Evolutionary conservation across 2,797 vertebrate genomes (phyloP).

Genomic region (Spondyliosoma cantharus): DNA sequence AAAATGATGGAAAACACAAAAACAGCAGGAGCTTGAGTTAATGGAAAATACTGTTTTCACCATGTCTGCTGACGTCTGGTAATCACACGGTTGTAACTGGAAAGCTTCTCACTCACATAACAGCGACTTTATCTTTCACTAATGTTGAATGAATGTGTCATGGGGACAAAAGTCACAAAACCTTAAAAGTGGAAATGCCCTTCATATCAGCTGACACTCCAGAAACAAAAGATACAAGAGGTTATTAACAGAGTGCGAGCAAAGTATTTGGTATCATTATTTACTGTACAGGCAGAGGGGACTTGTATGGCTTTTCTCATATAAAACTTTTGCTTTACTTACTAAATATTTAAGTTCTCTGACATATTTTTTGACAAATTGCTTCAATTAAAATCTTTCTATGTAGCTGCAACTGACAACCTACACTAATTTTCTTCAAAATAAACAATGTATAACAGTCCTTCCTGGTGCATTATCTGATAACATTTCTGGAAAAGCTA

Average conservation of each 20-base stretch:
- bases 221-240: background rate
- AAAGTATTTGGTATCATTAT: too few species aligned
- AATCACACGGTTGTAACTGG: conserved; percentile 16
- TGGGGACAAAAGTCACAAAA: conserved; percentile 19
- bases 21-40: conserved; percentile 14
- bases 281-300: background rate
- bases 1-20: conserved; percentile 51
- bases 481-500: conserved; percentile 56
- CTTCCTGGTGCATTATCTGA: conserved; percentile 51
- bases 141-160: conserved; percentile 22
- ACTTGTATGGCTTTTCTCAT: background rate
- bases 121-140: conserved; percentile 13
- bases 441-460: conserved; percentile 34
- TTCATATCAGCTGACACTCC: conserved; percentile 53
- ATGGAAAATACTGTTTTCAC: conserved; percentile 18
- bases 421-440: background rate
- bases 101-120: conserved; percentile 17
- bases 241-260: too few species aligned
- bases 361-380: background rate
- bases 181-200: conserved; percentile 57
- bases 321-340: background rate
- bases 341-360: too few species aligned
- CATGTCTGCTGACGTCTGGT: conserved; percentile 28
- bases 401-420: background rate
- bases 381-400: conserved; percentile 1